phyloP scores from a whole-genome alignment of 2,113 vertebrate species.

The Psammodynastes pulverulentus region DNA sequence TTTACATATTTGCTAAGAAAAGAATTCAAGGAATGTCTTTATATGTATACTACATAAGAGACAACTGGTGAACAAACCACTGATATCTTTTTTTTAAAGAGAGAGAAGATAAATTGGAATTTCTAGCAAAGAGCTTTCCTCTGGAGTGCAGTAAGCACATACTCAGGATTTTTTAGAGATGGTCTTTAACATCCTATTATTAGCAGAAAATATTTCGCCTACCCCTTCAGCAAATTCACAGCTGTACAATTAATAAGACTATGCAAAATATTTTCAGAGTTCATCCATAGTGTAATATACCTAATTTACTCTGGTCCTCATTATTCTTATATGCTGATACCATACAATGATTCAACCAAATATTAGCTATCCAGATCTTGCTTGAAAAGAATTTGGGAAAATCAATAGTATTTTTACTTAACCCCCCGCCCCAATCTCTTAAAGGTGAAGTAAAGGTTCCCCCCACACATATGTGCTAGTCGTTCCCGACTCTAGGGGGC shows the following conservation, averaged over 20 bases:
- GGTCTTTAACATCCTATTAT: slow-evolving; percentile 71
- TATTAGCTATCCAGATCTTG: background rate
- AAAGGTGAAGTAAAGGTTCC: no score
- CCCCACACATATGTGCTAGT: no score
- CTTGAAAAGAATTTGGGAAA: slow-evolving; percentile 7
- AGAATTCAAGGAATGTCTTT: slow-evolving; percentile 75
- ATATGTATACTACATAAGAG: slow-evolving; percentile 57
- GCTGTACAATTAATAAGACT: slow-evolving; percentile 56
- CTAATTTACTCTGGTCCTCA: background rate
- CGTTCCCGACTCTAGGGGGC: no score
- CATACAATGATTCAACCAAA: background rate
- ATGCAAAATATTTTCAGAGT: slow-evolving; percentile 33
- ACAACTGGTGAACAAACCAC: slow-evolving; percentile 72
- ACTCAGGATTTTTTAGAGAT: slow-evolving; percentile 65
- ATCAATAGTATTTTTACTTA: background rate
- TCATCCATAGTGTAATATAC: slow-evolving; percentile 27
- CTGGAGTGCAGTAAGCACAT: slow-evolving; percentile 61
- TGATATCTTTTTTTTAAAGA: slow-evolving; percentile 39
- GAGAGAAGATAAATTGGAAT: slow-evolving; percentile 36
- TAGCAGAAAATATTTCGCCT: slow-evolving; percentile 67
- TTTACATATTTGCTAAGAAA: slow-evolving; percentile 65
- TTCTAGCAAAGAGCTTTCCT: slow-evolving; percentile 57
- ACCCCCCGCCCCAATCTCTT: background rate
- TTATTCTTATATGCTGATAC: background rate
- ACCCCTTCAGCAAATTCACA: slow-evolving; percentile 52